Evolutionary conservation across 1,140 invertebrate genomes (phyloP).

Genomic region (Linepithema humile): DNA sequence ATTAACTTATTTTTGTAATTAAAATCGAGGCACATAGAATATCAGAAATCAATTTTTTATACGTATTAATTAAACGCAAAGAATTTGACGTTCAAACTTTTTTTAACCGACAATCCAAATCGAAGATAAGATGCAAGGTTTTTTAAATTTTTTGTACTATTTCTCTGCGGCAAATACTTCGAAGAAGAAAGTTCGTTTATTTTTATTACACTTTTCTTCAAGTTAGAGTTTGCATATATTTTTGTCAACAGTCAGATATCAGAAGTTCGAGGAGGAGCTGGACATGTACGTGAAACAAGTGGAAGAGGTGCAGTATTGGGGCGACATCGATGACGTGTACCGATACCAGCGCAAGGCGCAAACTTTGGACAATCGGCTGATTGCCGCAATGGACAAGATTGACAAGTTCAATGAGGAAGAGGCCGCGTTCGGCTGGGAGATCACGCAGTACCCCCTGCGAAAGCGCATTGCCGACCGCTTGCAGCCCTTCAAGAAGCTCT

Average conservation of each 20-base stretch:
- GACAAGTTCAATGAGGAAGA: slow-evolving; percentile 97
- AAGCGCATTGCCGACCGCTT: slow-evolving; percentile 90
- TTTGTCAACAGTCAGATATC: slow-evolving; percentile 85
- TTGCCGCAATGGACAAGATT: slow-evolving; percentile 91
- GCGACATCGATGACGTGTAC: slow-evolving; percentile 92
- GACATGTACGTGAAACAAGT: slow-evolving; percentile 92
- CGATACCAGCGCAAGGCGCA: slow-evolving; percentile 93
- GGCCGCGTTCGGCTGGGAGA: slow-evolving; percentile 93
- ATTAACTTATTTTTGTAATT: not conserved
- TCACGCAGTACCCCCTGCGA: slow-evolving; percentile 94
- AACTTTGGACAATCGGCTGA: slow-evolving; percentile 88
- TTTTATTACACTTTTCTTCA: no score
- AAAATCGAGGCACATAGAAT: not conserved
- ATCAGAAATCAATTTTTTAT: not conserved
- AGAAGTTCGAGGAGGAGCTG: slow-evolving; percentile 92
- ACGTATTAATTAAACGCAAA: no score
- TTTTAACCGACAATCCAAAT: no score
- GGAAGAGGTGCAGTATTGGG: slow-evolving; percentile 93
- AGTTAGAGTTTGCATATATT: no score
- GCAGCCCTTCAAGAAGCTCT: slow-evolving; percentile 93
- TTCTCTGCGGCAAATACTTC: not conserved
- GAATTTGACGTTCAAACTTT: no score
- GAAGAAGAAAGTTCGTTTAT: not conserved
- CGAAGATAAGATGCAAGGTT: no score
- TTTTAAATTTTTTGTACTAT: no score